Evolutionary conservation across 35 echinoderm and acorn worm species (phyloP).

Genomic region (Nesometra sesokonis): DNA sequence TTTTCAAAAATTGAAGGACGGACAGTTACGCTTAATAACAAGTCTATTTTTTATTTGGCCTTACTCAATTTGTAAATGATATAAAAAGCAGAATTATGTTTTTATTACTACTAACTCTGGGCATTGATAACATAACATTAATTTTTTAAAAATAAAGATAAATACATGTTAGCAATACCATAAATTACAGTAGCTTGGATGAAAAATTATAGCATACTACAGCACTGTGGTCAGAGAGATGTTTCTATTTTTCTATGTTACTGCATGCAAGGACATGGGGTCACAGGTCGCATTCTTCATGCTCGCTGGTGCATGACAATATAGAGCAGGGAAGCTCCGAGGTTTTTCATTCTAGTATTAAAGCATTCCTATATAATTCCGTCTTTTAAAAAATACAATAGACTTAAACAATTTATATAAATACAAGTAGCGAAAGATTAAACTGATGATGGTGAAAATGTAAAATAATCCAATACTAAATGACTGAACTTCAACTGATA

Average conservation of each 20-base stretch:
- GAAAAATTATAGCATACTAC: too few species aligned
- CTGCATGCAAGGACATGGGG: background rate
- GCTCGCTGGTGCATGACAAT: background rate
- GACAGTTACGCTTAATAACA: too few species aligned
- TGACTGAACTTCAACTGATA: background rate
- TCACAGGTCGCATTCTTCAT: background rate
- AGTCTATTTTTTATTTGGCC: too few species aligned
- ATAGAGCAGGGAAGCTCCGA: background rate
- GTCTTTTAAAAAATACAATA: background rate
- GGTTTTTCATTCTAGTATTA: background rate
- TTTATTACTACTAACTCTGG: too few species aligned
- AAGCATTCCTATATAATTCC: background rate
- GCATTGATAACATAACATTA: too few species aligned
- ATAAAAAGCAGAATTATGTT: too few species aligned
- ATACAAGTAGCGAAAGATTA: background rate
- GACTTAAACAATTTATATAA: background rate
- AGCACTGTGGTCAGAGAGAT: too few species aligned
- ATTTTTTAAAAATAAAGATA: too few species aligned
- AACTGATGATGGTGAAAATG: background rate
- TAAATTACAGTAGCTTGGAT: too few species aligned
- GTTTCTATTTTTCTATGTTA: background rate
- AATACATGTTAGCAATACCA: too few species aligned
- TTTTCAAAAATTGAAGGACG: too few species aligned
- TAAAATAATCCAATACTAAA: background rate
- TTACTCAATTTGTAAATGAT: too few species aligned